Conservation (phyloP, 2,113 vertebrate species). For the Melanocharis versteri region DNA sequence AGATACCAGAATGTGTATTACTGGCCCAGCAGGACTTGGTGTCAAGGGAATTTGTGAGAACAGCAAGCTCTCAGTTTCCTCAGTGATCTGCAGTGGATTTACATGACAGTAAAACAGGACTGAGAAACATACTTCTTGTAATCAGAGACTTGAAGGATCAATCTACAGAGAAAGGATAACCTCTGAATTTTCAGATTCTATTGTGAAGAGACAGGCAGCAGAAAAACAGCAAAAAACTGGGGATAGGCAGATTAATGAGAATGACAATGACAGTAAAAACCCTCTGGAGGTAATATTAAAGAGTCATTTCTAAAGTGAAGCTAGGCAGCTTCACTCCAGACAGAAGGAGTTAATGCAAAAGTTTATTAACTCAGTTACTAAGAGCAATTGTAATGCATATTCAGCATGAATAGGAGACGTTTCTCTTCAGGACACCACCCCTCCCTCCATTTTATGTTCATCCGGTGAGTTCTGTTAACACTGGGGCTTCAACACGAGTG, state of each 20-base stretch:
- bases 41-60: neutral
- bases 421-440: neutral
- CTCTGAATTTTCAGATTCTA: neutral
- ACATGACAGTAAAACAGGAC: neutral
- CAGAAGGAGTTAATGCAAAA: neutral
- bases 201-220: neutral
- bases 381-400: neutral
- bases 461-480: neutral
- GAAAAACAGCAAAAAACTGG: neutral
- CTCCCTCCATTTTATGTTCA: neutral
- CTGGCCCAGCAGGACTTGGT: neutral
- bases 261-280: neutral
- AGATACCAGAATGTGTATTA: neutral
- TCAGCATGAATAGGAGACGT: neutral
- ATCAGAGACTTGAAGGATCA: neutral
- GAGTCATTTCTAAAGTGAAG: neutral
- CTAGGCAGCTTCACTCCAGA: neutral
- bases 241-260: neutral
- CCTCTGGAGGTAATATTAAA: neutral
- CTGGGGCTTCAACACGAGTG: rapidly evolving
- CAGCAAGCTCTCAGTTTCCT: neutral
- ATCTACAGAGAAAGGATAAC: neutral
- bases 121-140: neutral
- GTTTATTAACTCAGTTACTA: neutral
- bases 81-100: neutral